Evolutionary conservation across 2,797 vertebrate species (phyloP).

Genomic region (Emydoidea blandingii): DNA sequence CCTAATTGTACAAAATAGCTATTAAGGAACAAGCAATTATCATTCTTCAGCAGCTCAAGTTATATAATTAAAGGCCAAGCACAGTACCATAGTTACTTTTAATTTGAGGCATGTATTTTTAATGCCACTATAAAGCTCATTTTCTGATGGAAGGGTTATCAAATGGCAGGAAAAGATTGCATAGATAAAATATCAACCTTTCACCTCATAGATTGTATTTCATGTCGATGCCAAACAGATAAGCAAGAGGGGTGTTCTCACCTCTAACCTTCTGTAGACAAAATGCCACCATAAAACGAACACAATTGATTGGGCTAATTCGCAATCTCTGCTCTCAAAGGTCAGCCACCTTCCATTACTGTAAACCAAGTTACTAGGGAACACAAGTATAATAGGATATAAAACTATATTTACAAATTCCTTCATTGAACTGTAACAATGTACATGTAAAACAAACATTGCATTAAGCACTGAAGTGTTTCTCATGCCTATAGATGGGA

Average conservation of each 20-base stretch:
- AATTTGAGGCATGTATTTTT: constrained; percentile 46
- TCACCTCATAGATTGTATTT: constrained; percentile 9
- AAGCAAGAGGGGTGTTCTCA: constrained; percentile 9
- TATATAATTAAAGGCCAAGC: constrained; percentile 23
- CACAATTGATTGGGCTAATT: not conserved
- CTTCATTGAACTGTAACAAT: not conserved
- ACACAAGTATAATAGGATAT: not conserved
- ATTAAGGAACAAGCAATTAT: constrained; percentile 14
- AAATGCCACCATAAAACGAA: constrained; percentile 26
- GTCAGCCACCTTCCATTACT: not conserved
- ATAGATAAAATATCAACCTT: constrained; percentile 16
- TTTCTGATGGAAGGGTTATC: constrained; percentile 24
- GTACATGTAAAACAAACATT: not conserved
- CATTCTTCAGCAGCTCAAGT: not conserved
- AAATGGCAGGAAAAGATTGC: constrained; percentile 22
- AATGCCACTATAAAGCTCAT: not conserved
- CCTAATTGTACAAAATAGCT: constrained; percentile 14
- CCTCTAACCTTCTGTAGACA: constrained; percentile 37
- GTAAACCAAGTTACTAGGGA: constrained; percentile 19
- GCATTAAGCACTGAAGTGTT: not conserved
- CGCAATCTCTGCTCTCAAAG: constrained; percentile 41
- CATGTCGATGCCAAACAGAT: constrained; percentile 29
- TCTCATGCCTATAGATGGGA: not conserved
- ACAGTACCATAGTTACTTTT: not conserved
- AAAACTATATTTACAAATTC: not conserved